phyloP scores from a whole-genome alignment of 1,140 invertebrate genomes.

The Oedothorax gibbosus region DNA sequence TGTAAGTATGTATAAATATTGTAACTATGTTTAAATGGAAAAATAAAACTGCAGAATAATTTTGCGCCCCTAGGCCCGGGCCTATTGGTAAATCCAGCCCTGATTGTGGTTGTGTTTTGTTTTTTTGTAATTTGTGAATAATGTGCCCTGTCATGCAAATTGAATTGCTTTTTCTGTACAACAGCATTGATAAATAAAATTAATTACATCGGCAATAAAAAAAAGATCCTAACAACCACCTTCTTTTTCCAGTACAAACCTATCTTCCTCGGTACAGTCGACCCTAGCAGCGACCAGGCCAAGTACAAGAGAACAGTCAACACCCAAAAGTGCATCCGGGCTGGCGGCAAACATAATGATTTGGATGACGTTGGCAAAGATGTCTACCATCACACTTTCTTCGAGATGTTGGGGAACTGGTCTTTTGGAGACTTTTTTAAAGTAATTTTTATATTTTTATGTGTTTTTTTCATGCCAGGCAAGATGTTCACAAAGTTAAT shows the following conservation, averaged over 20 bases:
- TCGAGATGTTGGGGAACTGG: slow-evolving; percentile 99
- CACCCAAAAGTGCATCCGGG: slow-evolving; percentile 98
- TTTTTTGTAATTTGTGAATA: too few relatives aligned
- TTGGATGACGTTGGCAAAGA: slow-evolving; percentile 99
- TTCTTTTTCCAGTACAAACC: slow-evolving; percentile 86
- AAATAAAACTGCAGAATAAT: too few relatives aligned
- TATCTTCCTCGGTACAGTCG: slow-evolving; percentile 94
- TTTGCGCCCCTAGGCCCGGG: too few relatives aligned
- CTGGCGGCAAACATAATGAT: slow-evolving; percentile 99
- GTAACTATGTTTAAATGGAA: too few relatives aligned
- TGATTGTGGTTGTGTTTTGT: too few relatives aligned
- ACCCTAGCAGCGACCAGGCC: slow-evolving; percentile 95
- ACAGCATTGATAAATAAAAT: too few relatives aligned
- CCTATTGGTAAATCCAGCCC: too few relatives aligned
- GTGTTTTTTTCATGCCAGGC: neutral
- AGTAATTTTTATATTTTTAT: slow-evolving; percentile 68
- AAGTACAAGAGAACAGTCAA: slow-evolving; percentile 75
- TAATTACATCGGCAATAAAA: neutral
- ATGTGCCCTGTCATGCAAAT: too few relatives aligned
- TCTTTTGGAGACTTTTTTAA: slow-evolving; percentile 99
- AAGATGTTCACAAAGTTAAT: neutral
- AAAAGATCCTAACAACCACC: neutral
- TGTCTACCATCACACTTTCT: slow-evolving; percentile 99
- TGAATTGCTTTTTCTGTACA: too few relatives aligned
- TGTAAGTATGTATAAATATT: too few relatives aligned